Evolutionary conservation across 2,797 vertebrate genomes (phyloP).

Genomic region (Botia almorhae): DNA sequence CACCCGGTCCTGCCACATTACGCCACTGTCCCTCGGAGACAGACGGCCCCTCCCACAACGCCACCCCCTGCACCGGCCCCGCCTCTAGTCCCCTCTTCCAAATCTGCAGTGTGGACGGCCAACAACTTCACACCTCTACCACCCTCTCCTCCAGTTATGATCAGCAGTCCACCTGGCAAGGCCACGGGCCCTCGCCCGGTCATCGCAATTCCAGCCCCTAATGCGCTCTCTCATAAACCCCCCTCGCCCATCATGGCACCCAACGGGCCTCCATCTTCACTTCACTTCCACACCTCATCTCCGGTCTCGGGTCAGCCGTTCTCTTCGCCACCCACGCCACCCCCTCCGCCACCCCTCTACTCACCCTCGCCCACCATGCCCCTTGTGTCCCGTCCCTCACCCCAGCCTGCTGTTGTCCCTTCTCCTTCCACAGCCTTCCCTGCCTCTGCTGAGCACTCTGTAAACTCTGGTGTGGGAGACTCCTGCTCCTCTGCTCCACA

Average conservation of each 20-base stretch:
- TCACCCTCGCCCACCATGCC: conserved; percentile 78
- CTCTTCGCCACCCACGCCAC: conserved; percentile 80
- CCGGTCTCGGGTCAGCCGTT: conserved; percentile 74
- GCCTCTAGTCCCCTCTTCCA: conserved; percentile 78
- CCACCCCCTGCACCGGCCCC: conserved; percentile 73
- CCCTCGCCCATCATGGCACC: conserved; percentile 83
- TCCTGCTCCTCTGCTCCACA: conserved; percentile 82
- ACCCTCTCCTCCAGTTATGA: conserved; percentile 95
- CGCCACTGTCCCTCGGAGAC: conserved; percentile 88
- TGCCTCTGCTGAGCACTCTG: conserved; percentile 83
- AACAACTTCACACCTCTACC: conserved; percentile 90
- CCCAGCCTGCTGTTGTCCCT: conserved; percentile 96
- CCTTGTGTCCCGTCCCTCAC: conserved; percentile 88
- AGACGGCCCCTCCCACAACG: conserved; percentile 81
- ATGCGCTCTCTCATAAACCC: conserved; percentile 84
- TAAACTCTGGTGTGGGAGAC: conserved; percentile 88
- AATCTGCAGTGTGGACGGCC: conserved; percentile 86
- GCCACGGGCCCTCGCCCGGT: conserved; percentile 89
- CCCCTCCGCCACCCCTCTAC: conserved; percentile 75
- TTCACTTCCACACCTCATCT: conserved; percentile 68
- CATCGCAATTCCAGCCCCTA: conserved; percentile 85
- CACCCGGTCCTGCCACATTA: conserved; percentile 97
- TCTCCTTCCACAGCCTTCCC: conserved; percentile 97
- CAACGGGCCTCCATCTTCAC: conserved; percentile 84
- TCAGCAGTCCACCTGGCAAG: conserved; percentile 94